phyloP scores from a whole-genome alignment of 2,888 invertebrate species.

The Drosophila diplacantha region DNA sequence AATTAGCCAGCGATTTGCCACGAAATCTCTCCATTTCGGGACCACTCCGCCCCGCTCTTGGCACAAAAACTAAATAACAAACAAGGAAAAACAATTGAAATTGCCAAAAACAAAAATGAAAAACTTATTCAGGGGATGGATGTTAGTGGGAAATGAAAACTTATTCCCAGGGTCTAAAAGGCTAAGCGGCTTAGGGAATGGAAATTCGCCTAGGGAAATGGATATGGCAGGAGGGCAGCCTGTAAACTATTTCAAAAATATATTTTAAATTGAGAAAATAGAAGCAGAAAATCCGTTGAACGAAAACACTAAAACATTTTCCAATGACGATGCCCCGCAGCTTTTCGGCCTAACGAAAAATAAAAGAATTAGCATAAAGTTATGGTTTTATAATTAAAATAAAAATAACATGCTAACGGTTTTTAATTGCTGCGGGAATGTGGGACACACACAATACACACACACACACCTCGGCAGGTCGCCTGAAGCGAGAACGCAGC shows the following conservation, averaged over 20 bases:
- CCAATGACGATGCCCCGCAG: constrained; percentile 3
- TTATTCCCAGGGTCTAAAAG: neutral
- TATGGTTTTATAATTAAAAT: constrained; percentile 59
- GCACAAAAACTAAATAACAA: constrained; percentile 12
- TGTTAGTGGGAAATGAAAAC: constrained; percentile 4
- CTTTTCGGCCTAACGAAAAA: constrained; percentile 2
- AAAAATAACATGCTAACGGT: constrained; percentile 40
- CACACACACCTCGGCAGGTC: constrained; percentile 29
- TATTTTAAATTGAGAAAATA: constrained; percentile 2
- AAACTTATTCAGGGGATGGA: constrained; percentile 19
- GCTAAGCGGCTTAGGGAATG: constrained; percentile 28
- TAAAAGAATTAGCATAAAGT: constrained; percentile 46
- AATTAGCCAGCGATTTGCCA: constrained; percentile 36
- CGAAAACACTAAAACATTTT: neutral
- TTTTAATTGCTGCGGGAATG: constrained; percentile 53
- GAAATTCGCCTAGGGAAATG: constrained; percentile 1
- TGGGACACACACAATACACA: constrained; percentile 37
- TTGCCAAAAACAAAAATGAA: constrained; percentile 2
- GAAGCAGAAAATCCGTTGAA: neutral
- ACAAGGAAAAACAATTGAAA: constrained; percentile 24
- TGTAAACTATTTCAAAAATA: neutral
- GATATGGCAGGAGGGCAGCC: neutral
- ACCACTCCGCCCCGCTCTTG: neutral
- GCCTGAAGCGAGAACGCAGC: constrained; percentile 9
- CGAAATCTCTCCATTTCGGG: constrained; percentile 6